phyloP scores from a whole-genome alignment of 2,797 vertebrate genomes.

The Acanthurus tractus region DNA sequence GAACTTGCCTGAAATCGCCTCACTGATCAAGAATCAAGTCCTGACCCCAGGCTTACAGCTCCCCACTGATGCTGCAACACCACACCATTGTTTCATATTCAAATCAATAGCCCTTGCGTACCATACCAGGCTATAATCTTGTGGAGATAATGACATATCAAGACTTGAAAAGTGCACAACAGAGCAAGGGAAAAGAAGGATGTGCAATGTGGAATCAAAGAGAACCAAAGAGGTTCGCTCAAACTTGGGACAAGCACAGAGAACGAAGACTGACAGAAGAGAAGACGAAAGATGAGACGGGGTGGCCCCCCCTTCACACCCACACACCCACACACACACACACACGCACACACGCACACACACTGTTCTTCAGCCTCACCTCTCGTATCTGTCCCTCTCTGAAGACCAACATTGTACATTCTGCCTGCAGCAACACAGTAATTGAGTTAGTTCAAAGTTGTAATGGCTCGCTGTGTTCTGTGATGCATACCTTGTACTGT shows the following conservation, averaged over 20 bases:
- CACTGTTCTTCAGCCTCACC: neutral
- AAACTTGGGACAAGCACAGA: neutral
- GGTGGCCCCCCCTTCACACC: too few relatives aligned
- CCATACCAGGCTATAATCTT: constrained; percentile 7
- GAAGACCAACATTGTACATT: constrained; percentile 24
- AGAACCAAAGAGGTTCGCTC: neutral
- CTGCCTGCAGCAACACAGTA: constrained; percentile 41
- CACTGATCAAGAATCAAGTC: constrained; percentile 37
- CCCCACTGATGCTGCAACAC: neutral
- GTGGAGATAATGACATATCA: constrained; percentile 11
- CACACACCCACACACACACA: neutral
- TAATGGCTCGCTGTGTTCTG: constrained; percentile 25
- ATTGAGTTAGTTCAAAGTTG: constrained; percentile 53
- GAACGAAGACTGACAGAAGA: neutral
- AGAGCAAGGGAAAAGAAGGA: neutral
- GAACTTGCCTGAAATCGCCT: constrained; percentile 22
- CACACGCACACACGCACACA: neutral
- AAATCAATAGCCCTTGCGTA: constrained; percentile 4
- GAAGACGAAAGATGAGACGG: too few relatives aligned
- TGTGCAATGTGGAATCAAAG: constrained; percentile 28
- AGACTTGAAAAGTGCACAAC: neutral
- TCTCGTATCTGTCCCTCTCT: constrained; percentile 29
- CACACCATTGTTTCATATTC: constrained; percentile 22
- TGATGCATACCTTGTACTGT: constrained; percentile 24
- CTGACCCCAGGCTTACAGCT: constrained; percentile 17